Base-by-base conservation (phyloP, 2,888 invertebrate species). In the Stenichneumon culpator region DNA sequence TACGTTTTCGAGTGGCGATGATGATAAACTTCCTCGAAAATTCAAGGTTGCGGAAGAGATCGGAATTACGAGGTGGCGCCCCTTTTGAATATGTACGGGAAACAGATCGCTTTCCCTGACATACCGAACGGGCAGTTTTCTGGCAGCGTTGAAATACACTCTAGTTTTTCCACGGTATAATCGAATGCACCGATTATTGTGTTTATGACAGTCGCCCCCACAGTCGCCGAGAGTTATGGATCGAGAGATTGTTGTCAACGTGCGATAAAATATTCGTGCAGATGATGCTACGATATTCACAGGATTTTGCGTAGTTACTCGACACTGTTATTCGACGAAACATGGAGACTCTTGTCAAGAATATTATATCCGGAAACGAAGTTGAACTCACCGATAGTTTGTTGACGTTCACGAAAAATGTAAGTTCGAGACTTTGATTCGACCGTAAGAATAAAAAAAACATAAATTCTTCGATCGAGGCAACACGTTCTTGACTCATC, bases 321-420 rank as follows among this genome's bases (percentile, higher is more conserved):
- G 6, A 52, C 3, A 36, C 16, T 11, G 65, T 36, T 63, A 7
- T 25, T 57, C 7, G 16, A 65, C 22, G 16, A 47, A 80, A 39
- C 67, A 87, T 86, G 90, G 88, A 91, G 16, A 72, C 78, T 32
- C 80, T 92, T 65, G 88, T 90, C 65, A 28, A 83, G n/a, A 90
- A 90, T 82, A 70, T 93, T n/a, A 88, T 87, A n/a, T 88, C 87
- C 28, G 91, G 90, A 73, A 89, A 91, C 25, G 72, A 86, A 3
- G 89, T 92, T 6, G 90, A 93, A 85, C 90, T 92, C 69, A 84
- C 79, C 28, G 83, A 89, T 25, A 89, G 90, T 85, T 88, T 94
- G 54, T 87, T 93, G 80, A 90, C 91, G n/a, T 95, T 95, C 89
- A 90, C 94, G 44, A 86, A 93, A 84, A 92, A 94, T 91, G 95